Conservation (phyloP, 2,113 vertebrate genomes). For the Callopanchax toddi region DNA sequence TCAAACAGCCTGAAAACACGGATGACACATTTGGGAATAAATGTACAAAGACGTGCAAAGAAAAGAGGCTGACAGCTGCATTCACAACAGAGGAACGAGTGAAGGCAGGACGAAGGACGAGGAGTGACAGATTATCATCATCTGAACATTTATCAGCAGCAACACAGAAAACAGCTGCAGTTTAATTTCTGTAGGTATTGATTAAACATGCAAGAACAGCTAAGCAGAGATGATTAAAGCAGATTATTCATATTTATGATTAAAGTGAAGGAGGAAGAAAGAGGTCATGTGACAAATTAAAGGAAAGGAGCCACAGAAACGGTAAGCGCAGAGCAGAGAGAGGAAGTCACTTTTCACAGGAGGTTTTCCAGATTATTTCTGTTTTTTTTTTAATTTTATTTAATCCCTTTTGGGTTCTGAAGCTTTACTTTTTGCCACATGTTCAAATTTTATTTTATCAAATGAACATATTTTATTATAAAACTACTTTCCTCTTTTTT, state of each 20-base stretch:
- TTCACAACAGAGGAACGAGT: conserved; percentile 1
- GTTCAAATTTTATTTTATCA: not conserved
- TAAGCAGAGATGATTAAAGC: conserved; percentile 21
- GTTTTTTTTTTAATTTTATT: not conserved
- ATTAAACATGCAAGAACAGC: conserved; percentile 11
- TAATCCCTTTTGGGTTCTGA: not conserved
- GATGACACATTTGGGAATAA: conserved; percentile 39
- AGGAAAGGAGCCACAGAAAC: conserved; percentile 16
- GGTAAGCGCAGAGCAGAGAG: too few relatives aligned
- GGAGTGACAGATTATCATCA: conserved; percentile 6
- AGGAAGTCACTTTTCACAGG: too few relatives aligned
- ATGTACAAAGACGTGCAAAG: conserved; percentile 14
- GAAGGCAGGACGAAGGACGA: not conserved
- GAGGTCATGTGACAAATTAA: not conserved
- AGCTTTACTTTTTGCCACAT: not conserved
- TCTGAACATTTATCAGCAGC: conserved; percentile 24
- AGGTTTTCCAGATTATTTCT: too few relatives aligned
- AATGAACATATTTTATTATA: not conserved
- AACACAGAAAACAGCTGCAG: conserved; percentile 11
- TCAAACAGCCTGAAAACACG: conserved; percentile 63
- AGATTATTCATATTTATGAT: conserved; percentile 31
- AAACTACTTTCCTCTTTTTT: not conserved
- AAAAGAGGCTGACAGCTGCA: conserved; percentile 24
- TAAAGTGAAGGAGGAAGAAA: conserved; percentile 9
- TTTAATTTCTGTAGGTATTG: conserved; percentile 10